phyloP scores from a whole-genome alignment of 2,888 invertebrate species.

The Polyommatus iphigenia region DNA sequence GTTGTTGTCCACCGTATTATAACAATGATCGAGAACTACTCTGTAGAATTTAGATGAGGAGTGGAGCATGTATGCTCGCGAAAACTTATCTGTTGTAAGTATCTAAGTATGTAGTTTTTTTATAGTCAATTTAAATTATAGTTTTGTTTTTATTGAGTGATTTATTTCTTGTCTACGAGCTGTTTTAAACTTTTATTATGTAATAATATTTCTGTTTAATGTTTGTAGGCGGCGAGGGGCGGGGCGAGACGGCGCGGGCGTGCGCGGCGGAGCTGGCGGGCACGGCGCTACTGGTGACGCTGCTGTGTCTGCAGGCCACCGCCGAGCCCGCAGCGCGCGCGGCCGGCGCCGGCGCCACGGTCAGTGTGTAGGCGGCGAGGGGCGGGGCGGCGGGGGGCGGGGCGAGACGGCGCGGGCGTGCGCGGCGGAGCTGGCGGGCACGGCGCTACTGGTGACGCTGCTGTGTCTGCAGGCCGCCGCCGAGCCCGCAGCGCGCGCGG shows the following conservation, averaged over 20 bases:
- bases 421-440: conserved; percentile 83
- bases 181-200: background rate
- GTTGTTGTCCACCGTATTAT: too few species aligned
- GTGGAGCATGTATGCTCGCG: too few species aligned
- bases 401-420: conserved; percentile 44
- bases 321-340: background rate
- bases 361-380: background rate
- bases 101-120: too few species aligned
- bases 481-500: background rate
- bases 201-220: background rate
- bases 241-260: conserved; percentile 43
- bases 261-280: conserved; percentile 83
- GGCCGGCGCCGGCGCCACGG: conserved; percentile 5
- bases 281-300: conserved; percentile 83
- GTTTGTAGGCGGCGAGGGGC: conserved; percentile 33
- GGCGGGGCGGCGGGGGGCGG: conserved; percentile 35
- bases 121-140: too few species aligned
- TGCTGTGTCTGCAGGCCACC: conserved; percentile 82
- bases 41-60: too few species aligned
- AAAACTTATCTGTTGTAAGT: too few species aligned
- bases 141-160: too few species aligned
- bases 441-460: conserved; percentile 84
- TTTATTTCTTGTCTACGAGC: background rate
- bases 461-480: conserved; percentile 81
- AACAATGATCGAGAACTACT: too few species aligned